Evolutionary conservation across 1,140 invertebrate species (phyloP), one percentile per base, ranked within the genome.

Genomic region (Maniola jurtina): DNA sequence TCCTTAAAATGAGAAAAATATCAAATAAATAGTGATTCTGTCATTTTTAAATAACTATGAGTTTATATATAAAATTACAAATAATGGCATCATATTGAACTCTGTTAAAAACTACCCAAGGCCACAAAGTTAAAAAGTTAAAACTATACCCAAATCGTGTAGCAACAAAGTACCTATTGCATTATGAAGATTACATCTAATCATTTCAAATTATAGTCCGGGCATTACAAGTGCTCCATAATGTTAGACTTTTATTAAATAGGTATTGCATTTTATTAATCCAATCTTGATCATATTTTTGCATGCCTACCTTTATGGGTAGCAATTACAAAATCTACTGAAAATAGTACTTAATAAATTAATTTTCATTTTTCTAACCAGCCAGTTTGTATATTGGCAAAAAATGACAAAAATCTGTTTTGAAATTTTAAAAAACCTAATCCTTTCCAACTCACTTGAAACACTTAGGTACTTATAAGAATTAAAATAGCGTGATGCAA

Each of bases 131-230:
- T 16, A 52, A 52, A 52, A 54, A 54, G 50, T 54, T 55, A 6
- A 34, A 55, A n/a, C 2, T 2, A 33, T 55, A 45, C 13, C 13
- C 2, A 45, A 45, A 25, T 25, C 52, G 52, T 34, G 25, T 34
- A 34, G 25, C 34, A 25, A 55, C 52, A 55, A 55, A 55, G 34
- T 15, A n/a, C n/a, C n/a, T n/a, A 55, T 55, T 55, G 34, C 52
- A 55, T 55, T 55, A 55, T 35, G 25, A 35, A 55, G 52, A 55
- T 55, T 55, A 55, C 34, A 55, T 55, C 52, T 34, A 55, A 15
- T 55, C 34, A 34, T 55, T 55, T 13, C 0, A 55, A 55, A 55
- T 55, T 55, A 55, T 55, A 55, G 25, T 11, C 52, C 3, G 5
- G 10, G 33, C 9, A 25, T 13, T n/a, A 55, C n/a, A 14, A 55